phyloP scores from a whole-genome alignment of 2,113 vertebrate species.

The Myotis yumanensis region DNA sequence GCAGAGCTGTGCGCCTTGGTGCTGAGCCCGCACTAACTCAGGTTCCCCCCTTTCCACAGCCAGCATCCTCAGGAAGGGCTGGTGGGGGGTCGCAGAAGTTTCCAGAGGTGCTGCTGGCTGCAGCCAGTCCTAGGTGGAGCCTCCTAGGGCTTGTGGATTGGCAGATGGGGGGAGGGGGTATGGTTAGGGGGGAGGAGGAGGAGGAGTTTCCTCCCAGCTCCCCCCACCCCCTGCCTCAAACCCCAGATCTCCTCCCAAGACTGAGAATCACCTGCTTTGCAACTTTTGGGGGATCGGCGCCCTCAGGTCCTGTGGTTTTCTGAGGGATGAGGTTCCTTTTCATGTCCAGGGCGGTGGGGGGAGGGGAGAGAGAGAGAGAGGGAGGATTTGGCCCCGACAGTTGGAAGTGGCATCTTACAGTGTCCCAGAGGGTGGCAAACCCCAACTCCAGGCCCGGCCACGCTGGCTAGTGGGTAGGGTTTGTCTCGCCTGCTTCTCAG shows the following conservation, averaged over 20 bases:
- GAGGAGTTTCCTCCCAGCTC: not conserved
- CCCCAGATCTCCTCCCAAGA: not conserved
- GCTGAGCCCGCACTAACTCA: accelerated
- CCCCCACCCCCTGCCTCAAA: not conserved
- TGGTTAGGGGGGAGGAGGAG: accelerated
- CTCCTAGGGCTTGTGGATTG: accelerated
- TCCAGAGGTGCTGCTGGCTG: not conserved
- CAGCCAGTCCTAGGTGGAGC: no score
- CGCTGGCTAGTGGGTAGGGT: accelerated
- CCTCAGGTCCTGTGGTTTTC: not conserved
- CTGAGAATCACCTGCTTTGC: not conserved
- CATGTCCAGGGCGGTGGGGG: not conserved
- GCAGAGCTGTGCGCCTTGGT: not conserved
- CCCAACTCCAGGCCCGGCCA: no score
- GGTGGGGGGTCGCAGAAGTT: accelerated
- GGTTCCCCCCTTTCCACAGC: accelerated
- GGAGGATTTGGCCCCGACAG: not conserved
- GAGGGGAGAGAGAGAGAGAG: not conserved
- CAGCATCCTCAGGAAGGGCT: accelerated
- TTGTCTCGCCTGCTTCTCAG: accelerated
- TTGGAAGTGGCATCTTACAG: not conserved
- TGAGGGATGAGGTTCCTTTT: not conserved
- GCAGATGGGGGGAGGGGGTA: not conserved
- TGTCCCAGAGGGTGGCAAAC: not conserved
- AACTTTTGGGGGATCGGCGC: not conserved